These are phyloP conservation scores for Sceloporus tristichus DNA, from an alignment of 2,113 vertebrate genomes.

Conservation along the genomic window DNA sequence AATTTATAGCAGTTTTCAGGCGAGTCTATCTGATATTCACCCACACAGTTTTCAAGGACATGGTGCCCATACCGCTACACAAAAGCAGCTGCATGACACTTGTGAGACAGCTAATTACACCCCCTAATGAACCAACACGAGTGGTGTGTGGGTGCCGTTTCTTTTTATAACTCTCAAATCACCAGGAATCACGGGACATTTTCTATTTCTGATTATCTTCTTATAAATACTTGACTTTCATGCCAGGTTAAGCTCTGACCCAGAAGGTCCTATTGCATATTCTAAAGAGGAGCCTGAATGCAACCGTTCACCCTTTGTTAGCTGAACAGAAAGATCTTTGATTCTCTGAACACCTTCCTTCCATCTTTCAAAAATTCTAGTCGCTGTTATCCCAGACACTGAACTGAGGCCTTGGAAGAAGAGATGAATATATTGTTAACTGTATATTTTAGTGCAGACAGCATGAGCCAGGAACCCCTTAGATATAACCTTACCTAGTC, in stretches of 20 bases:
- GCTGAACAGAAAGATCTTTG: neutral
- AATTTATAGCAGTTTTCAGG: neutral
- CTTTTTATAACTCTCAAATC: neutral
- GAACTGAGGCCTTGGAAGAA: neutral
- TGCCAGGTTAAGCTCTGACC: neutral
- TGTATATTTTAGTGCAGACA: neutral
- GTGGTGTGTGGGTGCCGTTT: neutral
- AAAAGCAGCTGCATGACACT: neutral
- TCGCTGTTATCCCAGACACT: neutral
- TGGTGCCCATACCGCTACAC: neutral
- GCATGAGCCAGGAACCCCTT: neutral
- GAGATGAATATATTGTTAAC: neutral
- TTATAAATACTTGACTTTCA: neutral
- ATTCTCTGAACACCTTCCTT: neutral
- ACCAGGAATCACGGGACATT: neutral
- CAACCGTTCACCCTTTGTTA: neutral
- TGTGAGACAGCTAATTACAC: neutral
- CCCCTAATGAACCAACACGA: neutral
- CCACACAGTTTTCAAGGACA: neutral
- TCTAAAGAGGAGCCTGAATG: neutral
- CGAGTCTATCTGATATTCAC: neutral
- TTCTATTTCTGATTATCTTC: neutral
- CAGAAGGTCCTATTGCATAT: neutral
- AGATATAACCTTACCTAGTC: neutral
- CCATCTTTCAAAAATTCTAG: neutral